These are phyloP conservation scores for Dicyrtomina minuta DNA, from an alignment of 2,888 invertebrate species.

Conservation along the genomic window DNA sequence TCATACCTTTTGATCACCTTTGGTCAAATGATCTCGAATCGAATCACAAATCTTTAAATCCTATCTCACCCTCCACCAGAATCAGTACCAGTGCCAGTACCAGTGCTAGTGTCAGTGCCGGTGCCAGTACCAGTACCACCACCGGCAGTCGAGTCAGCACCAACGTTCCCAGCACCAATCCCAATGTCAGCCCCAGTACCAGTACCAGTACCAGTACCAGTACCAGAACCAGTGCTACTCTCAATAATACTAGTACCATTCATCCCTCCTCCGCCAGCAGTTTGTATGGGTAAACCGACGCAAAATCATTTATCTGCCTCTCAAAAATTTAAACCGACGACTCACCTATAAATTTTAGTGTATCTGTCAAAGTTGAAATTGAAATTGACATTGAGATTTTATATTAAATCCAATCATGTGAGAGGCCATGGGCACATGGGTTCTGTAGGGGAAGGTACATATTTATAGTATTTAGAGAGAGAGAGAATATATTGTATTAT, in stretches of 20 bases:
- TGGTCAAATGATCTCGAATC: constrained; percentile 46
- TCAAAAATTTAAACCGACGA: not conserved
- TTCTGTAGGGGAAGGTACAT: too few relatives aligned
- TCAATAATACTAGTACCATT: too few relatives aligned
- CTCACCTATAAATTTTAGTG: too few relatives aligned
- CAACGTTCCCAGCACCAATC: not conserved
- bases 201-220: not conserved
- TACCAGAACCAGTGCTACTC: not conserved
- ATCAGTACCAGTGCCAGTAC: not conserved
- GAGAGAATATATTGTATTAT: too few relatives aligned
- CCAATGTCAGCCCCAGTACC: not conserved
- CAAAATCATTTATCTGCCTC: constrained; percentile 5
- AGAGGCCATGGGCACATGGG: too few relatives aligned
- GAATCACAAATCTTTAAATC: constrained; percentile 31
- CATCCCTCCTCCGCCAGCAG: constrained; percentile 23
- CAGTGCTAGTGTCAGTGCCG: too few relatives aligned
- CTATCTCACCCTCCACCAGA: constrained; percentile 15
- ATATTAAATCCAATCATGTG: too few relatives aligned
- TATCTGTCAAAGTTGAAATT: too few relatives aligned
- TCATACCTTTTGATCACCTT: constrained; percentile 40
- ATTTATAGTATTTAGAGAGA: too few relatives aligned
- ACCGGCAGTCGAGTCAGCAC: too few relatives aligned
- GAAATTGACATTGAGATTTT: too few relatives aligned
- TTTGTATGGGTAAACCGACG: constrained; percentile 35
- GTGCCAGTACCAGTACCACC: not conserved